Conservation (phyloP, 2,888 invertebrate genomes). For the Philaethria dido region DNA sequence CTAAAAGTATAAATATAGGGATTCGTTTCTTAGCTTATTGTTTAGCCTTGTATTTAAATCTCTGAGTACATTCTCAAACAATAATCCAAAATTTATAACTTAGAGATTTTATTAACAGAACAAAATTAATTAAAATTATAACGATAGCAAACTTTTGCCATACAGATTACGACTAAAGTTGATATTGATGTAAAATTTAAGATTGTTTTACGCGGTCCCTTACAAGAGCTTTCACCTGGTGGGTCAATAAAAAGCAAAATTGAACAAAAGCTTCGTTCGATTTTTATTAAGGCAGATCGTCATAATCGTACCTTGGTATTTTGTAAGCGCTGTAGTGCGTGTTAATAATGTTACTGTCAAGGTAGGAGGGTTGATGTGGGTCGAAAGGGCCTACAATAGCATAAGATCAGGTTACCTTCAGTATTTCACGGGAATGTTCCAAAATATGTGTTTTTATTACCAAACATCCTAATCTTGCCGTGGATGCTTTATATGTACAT, state of each 20-base stretch:
- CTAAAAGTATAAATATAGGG: background rate
- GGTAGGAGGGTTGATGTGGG: constrained; percentile 45
- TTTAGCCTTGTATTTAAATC: constrained; percentile 9
- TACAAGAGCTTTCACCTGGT: constrained; percentile 32
- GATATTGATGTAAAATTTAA: constrained; percentile 13
- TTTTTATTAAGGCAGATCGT: constrained; percentile 39
- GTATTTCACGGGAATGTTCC: constrained; percentile 39
- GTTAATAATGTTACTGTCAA: constrained; percentile 47
- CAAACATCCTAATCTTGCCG: background rate
- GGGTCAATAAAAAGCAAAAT: constrained; percentile 32
- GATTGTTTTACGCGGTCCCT: constrained; percentile 22
- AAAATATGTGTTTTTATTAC: constrained; percentile 29
- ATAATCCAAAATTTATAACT: constrained; percentile 9
- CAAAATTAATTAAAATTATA: constrained; percentile 23
- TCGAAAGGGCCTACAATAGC: constrained; percentile 45
- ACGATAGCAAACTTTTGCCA: constrained; percentile 15
- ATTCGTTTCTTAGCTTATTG: constrained; percentile 1
- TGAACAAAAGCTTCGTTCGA: constrained; percentile 27
- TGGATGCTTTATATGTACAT: background rate
- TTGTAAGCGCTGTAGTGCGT: constrained; percentile 32
- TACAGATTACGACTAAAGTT: constrained; percentile 23
- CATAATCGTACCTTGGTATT: constrained; percentile 38
- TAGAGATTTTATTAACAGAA: constrained; percentile 8
- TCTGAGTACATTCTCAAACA: background rate
- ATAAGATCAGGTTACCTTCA: constrained; percentile 44